Evolutionary conservation across 2,113 vertebrate genomes (phyloP), one percentile per base, ranked within the genome.

Genomic region (Burhinus bistriatus): DNA sequence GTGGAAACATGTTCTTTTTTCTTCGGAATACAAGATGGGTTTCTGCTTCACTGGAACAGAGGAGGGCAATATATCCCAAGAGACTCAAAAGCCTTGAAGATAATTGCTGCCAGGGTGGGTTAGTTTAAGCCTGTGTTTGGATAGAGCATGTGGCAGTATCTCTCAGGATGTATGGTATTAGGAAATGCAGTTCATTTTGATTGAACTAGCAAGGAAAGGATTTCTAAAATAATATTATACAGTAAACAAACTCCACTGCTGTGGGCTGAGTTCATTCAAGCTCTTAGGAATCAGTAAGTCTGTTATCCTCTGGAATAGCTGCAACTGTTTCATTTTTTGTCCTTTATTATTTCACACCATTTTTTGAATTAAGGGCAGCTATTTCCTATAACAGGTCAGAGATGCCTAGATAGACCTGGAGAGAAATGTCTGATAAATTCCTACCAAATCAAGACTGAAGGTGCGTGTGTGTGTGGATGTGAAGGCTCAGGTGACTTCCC

Each of bases 181-280:
- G 72, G 58, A 97, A 97, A 80, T 81, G n/a, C 40, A 79, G 87
- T 93, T 97, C 61, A 57, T 87, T 96, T 82, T 96, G 42, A 80
- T 97, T 83, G 54, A 93, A 87, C 82, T 69, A 72, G 34, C 70
- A 94, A 97, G 88, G 79, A 97, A 97, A 91, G 38, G 30, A 51
- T 66, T 97, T 94, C 91, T 75, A 62, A 97, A 97, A 95, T 93
- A 85, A 55, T 80, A 57, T 34, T 80, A 42, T 62, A 59, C 58
- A 68, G 12, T 75, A 96, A 96, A 89, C 38, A 96, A 91, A 47
- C 44, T 49, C 40, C 44, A 21, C 26, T 85, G 57, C 47, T 80
- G 11, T 42, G 61, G 73, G 20, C 57, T 89, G 40, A 87, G 65
- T 26, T n/a, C 14, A 38, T 25, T 83, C 83, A 81, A 55, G n/a